Percentiles rank a stretch among this genome's conserved stretches.
These are phyloP conservation scores for Hyppa rectilinea DNA, from an alignment of 2,888 invertebrate genomes.

Conservation along the genomic window DNA sequence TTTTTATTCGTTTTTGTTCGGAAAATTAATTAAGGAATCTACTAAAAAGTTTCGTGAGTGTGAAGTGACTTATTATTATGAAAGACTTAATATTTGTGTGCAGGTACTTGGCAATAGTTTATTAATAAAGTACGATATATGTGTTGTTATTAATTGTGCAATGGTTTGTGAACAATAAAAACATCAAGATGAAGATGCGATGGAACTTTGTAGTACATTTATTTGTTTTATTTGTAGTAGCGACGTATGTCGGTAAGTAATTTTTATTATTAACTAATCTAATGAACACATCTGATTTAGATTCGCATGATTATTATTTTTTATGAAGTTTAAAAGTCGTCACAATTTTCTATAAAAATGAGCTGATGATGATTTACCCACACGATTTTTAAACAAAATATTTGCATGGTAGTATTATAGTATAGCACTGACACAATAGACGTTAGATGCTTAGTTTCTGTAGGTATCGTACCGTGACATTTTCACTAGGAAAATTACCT, in stretches of 20 bases:
- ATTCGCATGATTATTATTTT: background rate
- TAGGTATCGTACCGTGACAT: constrained; percentile 26
- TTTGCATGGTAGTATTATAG: background rate
- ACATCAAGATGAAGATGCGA: constrained; percentile 80
- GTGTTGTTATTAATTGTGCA: constrained; percentile 68
- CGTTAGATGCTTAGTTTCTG: background rate
- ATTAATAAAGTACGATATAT: constrained; percentile 32
- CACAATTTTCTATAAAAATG: background rate
- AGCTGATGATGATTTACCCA: background rate
- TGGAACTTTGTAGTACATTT: constrained; percentile 78
- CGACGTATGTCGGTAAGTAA: constrained; percentile 81
- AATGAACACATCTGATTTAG: background rate
- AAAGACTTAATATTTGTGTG: constrained; percentile 38
- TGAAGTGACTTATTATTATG: constrained; percentile 57
- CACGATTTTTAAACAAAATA: background rate
- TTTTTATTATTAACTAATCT: constrained; percentile 20
- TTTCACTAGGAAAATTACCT: constrained; percentile 24
- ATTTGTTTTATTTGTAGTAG: constrained; percentile 75
- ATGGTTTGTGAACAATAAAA: constrained; percentile 73
- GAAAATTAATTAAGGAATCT: constrained; percentile 7
- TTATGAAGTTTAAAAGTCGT: background rate
- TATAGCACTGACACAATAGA: background rate
- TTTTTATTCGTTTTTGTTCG: constrained; percentile 38
- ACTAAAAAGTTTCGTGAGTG: constrained; percentile 37
- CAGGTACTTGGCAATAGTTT: constrained; percentile 33